Evolutionary conservation across 2,888 invertebrate species (phyloP).

Genomic region (Choristoneura rosaceana): DNA sequence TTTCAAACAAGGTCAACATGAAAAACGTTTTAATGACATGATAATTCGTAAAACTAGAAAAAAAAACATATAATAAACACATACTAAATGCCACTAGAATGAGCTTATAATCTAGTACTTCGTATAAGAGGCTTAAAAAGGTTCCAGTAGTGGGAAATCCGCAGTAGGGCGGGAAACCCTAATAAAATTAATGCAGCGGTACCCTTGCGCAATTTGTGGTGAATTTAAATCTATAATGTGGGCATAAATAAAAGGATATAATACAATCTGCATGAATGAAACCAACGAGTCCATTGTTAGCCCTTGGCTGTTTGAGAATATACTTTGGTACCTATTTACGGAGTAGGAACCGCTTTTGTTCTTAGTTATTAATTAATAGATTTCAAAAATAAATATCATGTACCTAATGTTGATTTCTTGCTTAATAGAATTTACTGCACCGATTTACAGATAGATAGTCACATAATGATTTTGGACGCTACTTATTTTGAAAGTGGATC

Average conservation of each 20-base stretch:
- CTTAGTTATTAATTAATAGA: background rate
- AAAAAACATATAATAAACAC: background rate
- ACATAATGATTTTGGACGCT: background rate
- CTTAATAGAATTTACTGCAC: too few species aligned
- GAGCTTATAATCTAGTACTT: conserved; percentile 28
- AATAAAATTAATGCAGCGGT: conserved; percentile 40
- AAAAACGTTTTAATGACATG: conserved; percentile 8
- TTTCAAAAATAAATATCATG: too few species aligned
- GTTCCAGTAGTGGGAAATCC: conserved; percentile 31
- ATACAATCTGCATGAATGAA: conserved; percentile 53
- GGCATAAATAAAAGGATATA: conserved; percentile 37
- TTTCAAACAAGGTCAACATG: conserved; percentile 21
- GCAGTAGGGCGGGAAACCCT: conserved; percentile 26
- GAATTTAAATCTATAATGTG: conserved; percentile 39
- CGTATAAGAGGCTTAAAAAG: conserved; percentile 29
- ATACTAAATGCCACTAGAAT: conserved; percentile 9
- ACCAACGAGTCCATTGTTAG: conserved; percentile 62
- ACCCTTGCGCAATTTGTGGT: conserved; percentile 36
- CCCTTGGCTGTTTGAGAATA: conserved; percentile 50
- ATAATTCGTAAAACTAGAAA: conserved; percentile 18
- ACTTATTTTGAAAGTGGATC: background rate
- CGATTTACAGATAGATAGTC: too few species aligned
- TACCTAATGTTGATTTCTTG: too few species aligned
- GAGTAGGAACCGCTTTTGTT: conserved; percentile 17
- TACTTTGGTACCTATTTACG: conserved; percentile 46